Evolutionary conservation across 2,888 invertebrate species (phyloP), one percentile per base, ranked within the genome.

Genomic region (Ypsolopha sequella): DNA sequence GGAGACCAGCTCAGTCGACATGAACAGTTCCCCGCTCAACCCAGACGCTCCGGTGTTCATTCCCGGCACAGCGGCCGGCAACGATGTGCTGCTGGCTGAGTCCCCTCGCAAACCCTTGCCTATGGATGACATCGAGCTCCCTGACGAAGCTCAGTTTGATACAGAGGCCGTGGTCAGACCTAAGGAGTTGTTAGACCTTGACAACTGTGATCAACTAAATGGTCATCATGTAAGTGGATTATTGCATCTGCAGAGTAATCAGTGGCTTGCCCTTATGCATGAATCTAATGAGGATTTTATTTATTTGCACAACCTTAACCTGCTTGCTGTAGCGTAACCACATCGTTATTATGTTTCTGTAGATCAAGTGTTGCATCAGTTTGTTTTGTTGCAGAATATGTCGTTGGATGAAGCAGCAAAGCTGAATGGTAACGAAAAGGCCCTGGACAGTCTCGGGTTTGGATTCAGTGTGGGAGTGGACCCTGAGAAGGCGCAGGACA

Each of bases 31-130:
- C 44, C 93, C 92, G 54, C 76, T 95, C 59, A 95, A 95, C 84
- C 95, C 95, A 0, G 91, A 95, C 64, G 95, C 95, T 13, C 92
- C 92, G n/a, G 94, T 94, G 79, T 95, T 95, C 75, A 89, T 95
- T 53, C 94, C 95, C 6, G 89, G 90, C 41, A 73, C 81, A 1
- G 80, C 81, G 33, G 77, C 81, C 7, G 87, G 88, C 6, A 76
- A 87, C 0, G 87, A 87, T 56, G 70, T 80, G 48, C 74, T 92
- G 45, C 78, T 92, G 41, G 89, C 92, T 0, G 91, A 93, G 66
- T 94, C 94, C 10, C 94, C 95, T 0, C 88, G 91, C 58, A 92
- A 93, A 66, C 91, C 91, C 0, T 72, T 87, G 24, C 80, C 88
- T 0, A 89, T 92, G 82, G 90, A 90, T 56, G 90, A 92, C 63